Evolutionary conservation across 2,797 vertebrate species (phyloP).

Genomic region (Chaetophractus vellerosus): DNA sequence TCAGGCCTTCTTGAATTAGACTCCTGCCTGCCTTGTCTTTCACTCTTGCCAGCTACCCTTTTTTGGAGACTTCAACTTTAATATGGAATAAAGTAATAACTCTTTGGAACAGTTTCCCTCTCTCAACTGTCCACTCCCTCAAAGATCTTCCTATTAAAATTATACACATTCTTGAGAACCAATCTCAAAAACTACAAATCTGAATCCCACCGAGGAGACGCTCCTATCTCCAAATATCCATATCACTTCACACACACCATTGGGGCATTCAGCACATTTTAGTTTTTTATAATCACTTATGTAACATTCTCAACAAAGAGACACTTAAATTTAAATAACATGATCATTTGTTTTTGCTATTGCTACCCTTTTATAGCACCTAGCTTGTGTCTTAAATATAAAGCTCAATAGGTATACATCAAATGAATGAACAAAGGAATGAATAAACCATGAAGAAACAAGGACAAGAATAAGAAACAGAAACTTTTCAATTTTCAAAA

Average conservation of each 20-base stretch:
- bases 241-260: not conserved
- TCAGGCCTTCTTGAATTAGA: not conserved
- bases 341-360: not conserved
- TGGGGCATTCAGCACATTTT: not conserved
- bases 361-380: not conserved
- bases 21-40: not conserved
- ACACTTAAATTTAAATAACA: not conserved
- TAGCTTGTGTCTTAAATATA: constrained; percentile 5
- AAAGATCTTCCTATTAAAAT: constrained; percentile 40
- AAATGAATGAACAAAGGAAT: not conserved
- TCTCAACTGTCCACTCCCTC: not conserved
- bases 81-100: not conserved
- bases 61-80: constrained; percentile 4
- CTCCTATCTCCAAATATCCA: not conserved
- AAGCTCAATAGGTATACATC: not conserved
- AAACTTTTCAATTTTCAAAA: not conserved
- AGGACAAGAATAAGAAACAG: not conserved
- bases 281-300: not conserved
- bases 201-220: not conserved
- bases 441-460: not conserved
- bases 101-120: not conserved
- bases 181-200: not conserved
- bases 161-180: not conserved
- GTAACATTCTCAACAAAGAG: not conserved
- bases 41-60: not conserved